phyloP scores from a whole-genome alignment of 2,113 vertebrate genomes.

The Apteryx mantelli region DNA sequence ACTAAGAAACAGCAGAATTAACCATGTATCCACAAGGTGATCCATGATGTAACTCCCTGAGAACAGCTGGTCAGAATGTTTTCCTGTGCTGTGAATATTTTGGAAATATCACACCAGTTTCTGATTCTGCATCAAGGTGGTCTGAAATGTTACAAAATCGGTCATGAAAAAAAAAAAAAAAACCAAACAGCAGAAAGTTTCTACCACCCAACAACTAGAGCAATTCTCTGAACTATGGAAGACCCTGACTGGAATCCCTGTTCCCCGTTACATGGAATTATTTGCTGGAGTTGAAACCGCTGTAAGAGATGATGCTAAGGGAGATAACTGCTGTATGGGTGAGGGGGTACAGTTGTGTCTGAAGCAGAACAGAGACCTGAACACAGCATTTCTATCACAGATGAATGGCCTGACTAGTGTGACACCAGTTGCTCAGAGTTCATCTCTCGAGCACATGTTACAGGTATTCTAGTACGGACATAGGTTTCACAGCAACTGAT shows the following conservation, averaged over 20 bases:
- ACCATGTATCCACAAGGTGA: not conserved
- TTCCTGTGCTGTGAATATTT: not conserved
- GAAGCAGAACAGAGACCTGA: too few species aligned
- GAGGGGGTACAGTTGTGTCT: too few species aligned
- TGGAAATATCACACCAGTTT: not conserved
- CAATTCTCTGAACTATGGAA: not conserved
- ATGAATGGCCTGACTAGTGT: too few species aligned
- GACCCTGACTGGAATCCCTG: not conserved
- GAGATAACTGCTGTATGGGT: too few species aligned
- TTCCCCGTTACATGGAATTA: not conserved
- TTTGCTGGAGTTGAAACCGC: not conserved
- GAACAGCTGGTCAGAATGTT: not conserved
- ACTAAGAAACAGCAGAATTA: not conserved
- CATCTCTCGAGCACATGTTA: too few species aligned
- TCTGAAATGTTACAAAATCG: not conserved
- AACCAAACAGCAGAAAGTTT: rapidly evolving
- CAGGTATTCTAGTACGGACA: too few species aligned
- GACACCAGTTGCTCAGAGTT: too few species aligned
- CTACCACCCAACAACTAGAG: not conserved
- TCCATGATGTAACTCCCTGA: not conserved
- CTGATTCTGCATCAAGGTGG: not conserved
- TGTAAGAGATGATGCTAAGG: too few species aligned
- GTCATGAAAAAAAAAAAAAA: not conserved
- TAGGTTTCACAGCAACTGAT: rapidly evolving
- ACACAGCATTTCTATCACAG: too few species aligned